Conservation (phyloP, 2,113 vertebrate genomes). For the Rattus rattus region DNA sequence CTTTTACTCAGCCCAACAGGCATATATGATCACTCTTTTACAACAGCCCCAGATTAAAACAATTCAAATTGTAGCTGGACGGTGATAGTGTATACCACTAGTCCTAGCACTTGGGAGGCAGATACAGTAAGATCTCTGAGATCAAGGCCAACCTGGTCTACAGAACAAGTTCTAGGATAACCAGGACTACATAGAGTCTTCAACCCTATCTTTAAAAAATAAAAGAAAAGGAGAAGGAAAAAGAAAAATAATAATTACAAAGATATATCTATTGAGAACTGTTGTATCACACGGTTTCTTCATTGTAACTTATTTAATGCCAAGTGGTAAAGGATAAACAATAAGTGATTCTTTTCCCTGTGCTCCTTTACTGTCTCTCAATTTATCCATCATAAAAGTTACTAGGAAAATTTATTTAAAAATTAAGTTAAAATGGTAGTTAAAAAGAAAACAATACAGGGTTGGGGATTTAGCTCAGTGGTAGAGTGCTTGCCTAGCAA, state of each 20-base stretch:
- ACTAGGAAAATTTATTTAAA: background rate
- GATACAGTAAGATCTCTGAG: background rate
- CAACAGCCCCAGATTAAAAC: background rate
- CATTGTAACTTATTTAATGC: background rate
- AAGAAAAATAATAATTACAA: background rate
- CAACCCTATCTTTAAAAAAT: background rate
- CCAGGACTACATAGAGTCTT: background rate
- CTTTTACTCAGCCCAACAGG: background rate
- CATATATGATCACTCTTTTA: background rate
- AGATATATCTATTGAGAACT: background rate
- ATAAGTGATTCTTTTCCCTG: background rate
- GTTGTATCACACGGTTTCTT: background rate
- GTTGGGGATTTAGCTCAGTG: no score
- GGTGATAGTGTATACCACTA: background rate
- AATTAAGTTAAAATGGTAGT: background rate
- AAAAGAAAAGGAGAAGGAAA: background rate
- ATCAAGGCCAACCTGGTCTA: background rate
- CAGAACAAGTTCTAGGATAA: background rate
- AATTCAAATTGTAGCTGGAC: background rate
- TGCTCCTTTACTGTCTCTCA: background rate
- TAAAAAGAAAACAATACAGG: no score
- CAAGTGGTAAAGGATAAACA: background rate
- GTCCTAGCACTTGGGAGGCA: background rate
- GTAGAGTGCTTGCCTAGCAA: no score
- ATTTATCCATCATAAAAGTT: background rate